Conservation (phyloP, 1,140 invertebrate species). For the Anastrepha ludens region DNA sequence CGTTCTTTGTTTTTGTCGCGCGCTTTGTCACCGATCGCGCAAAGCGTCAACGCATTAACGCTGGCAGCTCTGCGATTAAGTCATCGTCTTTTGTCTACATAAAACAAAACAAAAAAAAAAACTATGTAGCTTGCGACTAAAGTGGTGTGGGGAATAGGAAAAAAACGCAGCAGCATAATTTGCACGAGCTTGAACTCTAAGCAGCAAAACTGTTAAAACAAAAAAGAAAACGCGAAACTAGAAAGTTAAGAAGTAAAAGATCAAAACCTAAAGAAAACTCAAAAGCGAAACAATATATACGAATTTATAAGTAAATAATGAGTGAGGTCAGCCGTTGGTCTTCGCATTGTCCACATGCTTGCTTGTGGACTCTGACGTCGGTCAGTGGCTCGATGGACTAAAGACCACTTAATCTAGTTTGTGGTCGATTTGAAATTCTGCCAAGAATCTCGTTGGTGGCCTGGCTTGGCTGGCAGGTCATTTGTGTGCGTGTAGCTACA, state of each 20-base stretch:
- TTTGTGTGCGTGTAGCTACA: neutral
- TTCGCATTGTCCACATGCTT: neutral
- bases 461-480: neutral
- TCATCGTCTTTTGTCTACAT: conserved; percentile 24
- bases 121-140: too few relatives aligned
- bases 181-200: conserved; percentile 33
- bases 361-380: conserved; percentile 10
- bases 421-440: neutral
- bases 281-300: neutral
- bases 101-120: too few relatives aligned
- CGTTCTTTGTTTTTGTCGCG: conserved; percentile 32
- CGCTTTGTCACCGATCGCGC: neutral
- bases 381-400: neutral
- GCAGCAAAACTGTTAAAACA: neutral
- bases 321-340: neutral
- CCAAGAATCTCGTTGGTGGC: neutral
- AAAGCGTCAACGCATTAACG: neutral
- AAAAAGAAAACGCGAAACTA: conserved; percentile 2
- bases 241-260: neutral
- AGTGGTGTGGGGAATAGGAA: neutral
- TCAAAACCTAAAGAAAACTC: neutral
- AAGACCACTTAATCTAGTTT: neutral
- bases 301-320: neutral
- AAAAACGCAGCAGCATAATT: conserved; percentile 11
- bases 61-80: conserved; percentile 15